Percentiles rank a stretch among this genome's conserved stretches.
Conservation (phyloP, 2,797 vertebrate genomes). For the Taenioides sp. region DNA sequence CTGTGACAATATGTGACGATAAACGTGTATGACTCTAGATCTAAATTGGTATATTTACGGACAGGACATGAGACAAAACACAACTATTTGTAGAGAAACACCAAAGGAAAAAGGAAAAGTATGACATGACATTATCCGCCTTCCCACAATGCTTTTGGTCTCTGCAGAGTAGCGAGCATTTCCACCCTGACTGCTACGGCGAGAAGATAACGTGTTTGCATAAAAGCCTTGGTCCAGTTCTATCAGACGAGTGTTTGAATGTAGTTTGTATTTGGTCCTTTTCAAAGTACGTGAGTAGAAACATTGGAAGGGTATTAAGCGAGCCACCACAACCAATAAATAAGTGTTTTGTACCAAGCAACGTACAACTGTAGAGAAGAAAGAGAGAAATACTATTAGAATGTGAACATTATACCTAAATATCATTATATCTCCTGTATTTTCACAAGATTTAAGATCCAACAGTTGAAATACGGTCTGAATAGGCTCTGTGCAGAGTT, state of each 20-base stretch:
- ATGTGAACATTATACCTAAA: not conserved
- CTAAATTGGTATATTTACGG: slow-evolving; percentile 14
- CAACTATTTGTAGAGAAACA: not conserved
- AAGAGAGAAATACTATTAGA: not conserved
- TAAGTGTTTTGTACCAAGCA: not conserved
- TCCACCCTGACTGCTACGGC: slow-evolving; percentile 10
- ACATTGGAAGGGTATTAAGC: not conserved
- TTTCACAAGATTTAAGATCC: not conserved
- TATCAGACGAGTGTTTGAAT: not conserved
- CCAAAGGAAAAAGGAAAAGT: not conserved
- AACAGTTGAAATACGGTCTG: not conserved
- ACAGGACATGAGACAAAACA: not conserved
- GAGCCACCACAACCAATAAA: not conserved
- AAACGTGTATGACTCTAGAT: slow-evolving; percentile 16
- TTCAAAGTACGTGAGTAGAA: not conserved
- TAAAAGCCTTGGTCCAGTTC: slow-evolving; percentile 17
- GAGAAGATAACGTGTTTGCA: slow-evolving; percentile 12
- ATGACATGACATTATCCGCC: not conserved
- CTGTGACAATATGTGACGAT: not conserved
- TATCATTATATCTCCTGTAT: not conserved
- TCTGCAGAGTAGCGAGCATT: slow-evolving; percentile 1
- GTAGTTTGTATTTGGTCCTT: slow-evolving; percentile 29
- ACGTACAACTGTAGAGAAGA: not conserved
- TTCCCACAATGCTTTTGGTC: slow-evolving; percentile 14
- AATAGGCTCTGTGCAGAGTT: no score